Evolutionary conservation across 2,888 invertebrate genomes (phyloP).

Genomic region (Amiota mariae): DNA sequence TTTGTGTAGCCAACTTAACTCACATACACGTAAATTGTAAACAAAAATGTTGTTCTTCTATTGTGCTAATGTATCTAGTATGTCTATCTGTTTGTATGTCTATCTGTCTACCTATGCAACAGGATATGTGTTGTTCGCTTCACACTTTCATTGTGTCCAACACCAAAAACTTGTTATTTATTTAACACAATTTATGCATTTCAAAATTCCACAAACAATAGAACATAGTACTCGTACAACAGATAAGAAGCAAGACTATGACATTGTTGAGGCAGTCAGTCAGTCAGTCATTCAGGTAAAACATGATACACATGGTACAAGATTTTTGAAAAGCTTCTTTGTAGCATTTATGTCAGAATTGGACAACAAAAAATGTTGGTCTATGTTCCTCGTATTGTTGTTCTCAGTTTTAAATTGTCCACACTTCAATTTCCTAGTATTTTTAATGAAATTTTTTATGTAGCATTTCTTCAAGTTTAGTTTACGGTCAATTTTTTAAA

Average conservation of each 20-base stretch:
- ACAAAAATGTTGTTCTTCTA: too few species aligned
- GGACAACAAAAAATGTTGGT: not conserved
- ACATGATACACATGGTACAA: not conserved
- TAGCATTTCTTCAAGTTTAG: too few species aligned
- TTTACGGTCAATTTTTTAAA: conserved; percentile 36
- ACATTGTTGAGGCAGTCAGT: not conserved
- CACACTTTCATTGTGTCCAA: not conserved
- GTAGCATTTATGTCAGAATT: not conserved
- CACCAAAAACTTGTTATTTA: conserved; percentile 57
- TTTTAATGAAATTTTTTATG: too few species aligned
- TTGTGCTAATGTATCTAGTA: too few species aligned
- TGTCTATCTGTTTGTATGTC: too few species aligned
- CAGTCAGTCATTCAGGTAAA: not conserved
- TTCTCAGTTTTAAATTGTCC: too few species aligned
- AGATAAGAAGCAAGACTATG: not conserved
- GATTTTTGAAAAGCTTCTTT: too few species aligned
- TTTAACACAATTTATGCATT: conserved; percentile 63
- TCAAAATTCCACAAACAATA: conserved; percentile 49
- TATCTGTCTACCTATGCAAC: not conserved
- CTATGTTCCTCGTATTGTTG: not conserved
- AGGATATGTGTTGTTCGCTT: not conserved
- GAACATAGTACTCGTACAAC: not conserved
- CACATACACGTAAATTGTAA: too few species aligned
- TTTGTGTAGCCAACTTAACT: not conserved
- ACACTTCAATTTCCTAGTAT: too few species aligned